Evolutionary conservation across 1,140 invertebrate genomes (phyloP), one percentile per base, ranked within the genome.

Genomic region (Anoplolepis gracilipes): DNA sequence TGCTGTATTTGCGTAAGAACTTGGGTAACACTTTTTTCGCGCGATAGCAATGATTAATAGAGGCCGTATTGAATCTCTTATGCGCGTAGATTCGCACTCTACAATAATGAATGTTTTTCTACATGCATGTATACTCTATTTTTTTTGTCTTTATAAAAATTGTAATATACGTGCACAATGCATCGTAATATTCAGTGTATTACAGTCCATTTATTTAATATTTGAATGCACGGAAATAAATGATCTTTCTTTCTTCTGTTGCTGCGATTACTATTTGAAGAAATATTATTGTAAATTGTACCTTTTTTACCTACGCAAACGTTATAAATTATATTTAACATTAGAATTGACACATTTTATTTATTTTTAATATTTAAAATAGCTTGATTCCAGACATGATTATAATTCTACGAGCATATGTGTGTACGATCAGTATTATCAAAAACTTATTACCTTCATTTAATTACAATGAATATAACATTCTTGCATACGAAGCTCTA

Each of bases 21-120:
- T 73, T 72, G 1, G 65, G 36, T 59, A 81, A 87, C 65, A 10
- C 69, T 55, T 89, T 89, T 89, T 88, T 88, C 16, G 46, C 42
- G 73, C 55, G 19, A 53, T 8, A 8, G 61, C 30, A 36, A 33
- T 85, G 82, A 89, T 70, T 57, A 61, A 89, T 89, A 59, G 42
- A 59, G 42, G 25, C 25, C 30, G 61, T 57, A 33, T 39, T 70
- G 72, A 65, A 84, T 78, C 70, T 84, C 10, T 72, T 67, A 30
- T 30, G 16, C 8, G 30, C 62, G 67, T 19, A 69, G 10, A 57
- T 16, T 28, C 30, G 55, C 30, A 28, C 61, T 33, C 46, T 42
- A 30, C 5, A 57, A 22, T 61, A 53, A 22, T 16, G 28, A 19
- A 62, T 11, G 28, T 46, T 61, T 36, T 46, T 46, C 25, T 25